These are phyloP conservation scores for Merops nubicus DNA, from an alignment of 2,113 vertebrate genomes.

Conservation along the genomic window DNA sequence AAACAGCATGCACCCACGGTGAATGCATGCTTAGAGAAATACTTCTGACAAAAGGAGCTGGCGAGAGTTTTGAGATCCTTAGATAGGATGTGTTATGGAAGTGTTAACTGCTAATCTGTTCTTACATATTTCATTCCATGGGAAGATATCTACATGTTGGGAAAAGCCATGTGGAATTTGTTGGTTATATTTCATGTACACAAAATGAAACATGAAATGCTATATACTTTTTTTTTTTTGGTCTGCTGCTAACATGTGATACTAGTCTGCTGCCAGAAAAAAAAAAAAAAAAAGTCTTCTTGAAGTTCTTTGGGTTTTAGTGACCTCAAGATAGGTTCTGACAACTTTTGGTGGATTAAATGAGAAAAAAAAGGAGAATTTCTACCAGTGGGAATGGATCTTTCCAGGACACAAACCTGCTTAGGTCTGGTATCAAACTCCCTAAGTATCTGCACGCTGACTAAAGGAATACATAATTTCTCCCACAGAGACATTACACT, in stretches of 20 bases:
- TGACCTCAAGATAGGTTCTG: background rate
- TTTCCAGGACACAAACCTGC: background rate
- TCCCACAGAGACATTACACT: background rate
- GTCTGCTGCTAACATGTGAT: background rate
- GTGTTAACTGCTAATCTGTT: background rate
- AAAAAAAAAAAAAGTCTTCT: slow-evolving; percentile 3
- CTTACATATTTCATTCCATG: background rate
- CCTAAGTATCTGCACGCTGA: background rate
- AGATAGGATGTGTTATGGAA: background rate
- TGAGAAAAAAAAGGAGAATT: background rate
- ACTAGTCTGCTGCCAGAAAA: slow-evolving; percentile 18
- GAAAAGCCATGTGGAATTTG: background rate
- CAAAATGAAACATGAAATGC: background rate
- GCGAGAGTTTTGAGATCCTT: background rate
- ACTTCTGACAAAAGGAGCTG: background rate
- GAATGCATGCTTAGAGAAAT: background rate
- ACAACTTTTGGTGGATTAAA: background rate
- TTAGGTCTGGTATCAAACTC: background rate
- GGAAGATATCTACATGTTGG: background rate
- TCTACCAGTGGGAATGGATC: background rate
- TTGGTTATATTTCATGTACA: background rate
- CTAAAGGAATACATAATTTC: background rate
- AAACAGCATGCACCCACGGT: background rate
- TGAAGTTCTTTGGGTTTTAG: slow-evolving; percentile 14
- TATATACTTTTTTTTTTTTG: too few species aligned